A percentile compares a stretch with the other conserved stretches of the same genome.
Conservation (phyloP, 2,113 vertebrate genomes). For the Chionis minor region DNA sequence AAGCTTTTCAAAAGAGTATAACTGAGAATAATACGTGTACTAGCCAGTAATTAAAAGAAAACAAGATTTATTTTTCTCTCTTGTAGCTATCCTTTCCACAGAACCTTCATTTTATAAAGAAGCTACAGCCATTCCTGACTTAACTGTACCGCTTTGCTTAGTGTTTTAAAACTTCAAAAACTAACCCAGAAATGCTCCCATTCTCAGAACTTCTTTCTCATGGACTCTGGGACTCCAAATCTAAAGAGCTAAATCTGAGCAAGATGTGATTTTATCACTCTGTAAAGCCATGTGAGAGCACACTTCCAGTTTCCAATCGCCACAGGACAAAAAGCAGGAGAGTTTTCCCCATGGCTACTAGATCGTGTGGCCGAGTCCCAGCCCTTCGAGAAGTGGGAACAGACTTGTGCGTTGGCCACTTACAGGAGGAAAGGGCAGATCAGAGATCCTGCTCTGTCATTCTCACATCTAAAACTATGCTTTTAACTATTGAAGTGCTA, state of each 20-base stretch:
- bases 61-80: not conserved
- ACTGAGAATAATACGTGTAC: not conserved
- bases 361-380: rapidly evolving
- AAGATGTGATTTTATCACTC: not conserved
- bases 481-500: not conserved
- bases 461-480: not conserved
- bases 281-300: not conserved
- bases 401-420: rapidly evolving
- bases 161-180: not conserved
- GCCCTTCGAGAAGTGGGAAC: not conserved
- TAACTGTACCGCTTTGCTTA: not conserved
- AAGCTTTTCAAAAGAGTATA: not conserved
- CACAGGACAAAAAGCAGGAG: not conserved
- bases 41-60: not conserved
- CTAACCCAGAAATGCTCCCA: not conserved
- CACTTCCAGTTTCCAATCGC: not conserved
- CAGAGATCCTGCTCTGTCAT: not conserved
- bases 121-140: not conserved
- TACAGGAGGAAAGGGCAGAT: not conserved
- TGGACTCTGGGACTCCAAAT: not conserved
- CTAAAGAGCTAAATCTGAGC: not conserved
- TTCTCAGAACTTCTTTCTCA: not conserved
- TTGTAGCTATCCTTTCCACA: not conserved
- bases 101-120: not conserved
- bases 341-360: not conserved